Base-by-base conservation (phyloP, 2,797 vertebrate species). In the Botia almorhae region DNA sequence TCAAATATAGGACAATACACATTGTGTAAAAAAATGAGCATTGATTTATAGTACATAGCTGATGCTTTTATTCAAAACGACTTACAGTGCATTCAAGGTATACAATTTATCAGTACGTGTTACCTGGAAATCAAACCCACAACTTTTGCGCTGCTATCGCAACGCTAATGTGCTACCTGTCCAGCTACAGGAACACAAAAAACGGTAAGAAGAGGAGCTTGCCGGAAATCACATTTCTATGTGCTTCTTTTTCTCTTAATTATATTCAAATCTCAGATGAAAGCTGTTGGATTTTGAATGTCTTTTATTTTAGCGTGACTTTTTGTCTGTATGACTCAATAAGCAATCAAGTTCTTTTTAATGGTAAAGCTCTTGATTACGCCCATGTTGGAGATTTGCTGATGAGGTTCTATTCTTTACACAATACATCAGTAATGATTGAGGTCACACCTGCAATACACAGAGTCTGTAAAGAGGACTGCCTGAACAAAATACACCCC, bases 281-380 rank as follows among this genome's bases (percentile, higher is more conserved):
- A 29, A 76, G 65, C 51, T 33, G 21, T 26, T 56, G 16, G 11
- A 56, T 51, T 12, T 36, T 12, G 43, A 43, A 17, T 36, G 33
- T 17, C 17, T 3, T 17, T 19, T 43, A 80, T 72, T 56, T 72
- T 43, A n/a, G 58, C 12, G 17, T 64, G 56, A 26, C 58, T 19
- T 55, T 79, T 73, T 46, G 50, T 74, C 58, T 72, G 36, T 55
- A 67, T 80, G 63, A 17, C 33, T 81, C 73, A 80, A 21, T 26
- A 67, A 71, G 77, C 51, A 83, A 81, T 81, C 82, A 81, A 48
- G 19, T 69, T 69, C 21, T 17, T 64, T 83, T 64, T 67, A 73
- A 70, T 79, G 68, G 39, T 43, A 21, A 79, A 36, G 69, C 69
- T 69, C 29, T 63, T 69, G 29, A 73, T 50, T 63, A 48, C 11